Base-by-base conservation (phyloP, 2,797 vertebrate genomes). In the Periparus ater region DNA sequence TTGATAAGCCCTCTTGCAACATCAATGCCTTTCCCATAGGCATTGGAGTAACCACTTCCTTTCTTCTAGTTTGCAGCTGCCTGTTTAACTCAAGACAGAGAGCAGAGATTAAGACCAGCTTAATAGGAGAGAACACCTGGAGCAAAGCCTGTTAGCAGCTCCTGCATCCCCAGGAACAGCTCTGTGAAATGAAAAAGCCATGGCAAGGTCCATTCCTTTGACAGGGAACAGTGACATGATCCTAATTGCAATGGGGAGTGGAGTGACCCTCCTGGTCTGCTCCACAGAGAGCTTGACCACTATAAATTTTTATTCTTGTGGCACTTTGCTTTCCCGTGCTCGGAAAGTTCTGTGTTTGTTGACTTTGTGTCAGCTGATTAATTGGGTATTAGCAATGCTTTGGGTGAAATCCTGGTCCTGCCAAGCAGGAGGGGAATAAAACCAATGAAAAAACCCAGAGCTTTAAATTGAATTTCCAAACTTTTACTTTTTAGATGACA, bases 21-120 rank as follows among this genome's bases (percentile, higher is more conserved):
- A 96, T 96, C 96, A 97, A 84, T 95, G 96, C 78, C 85, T 95
- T 94, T 96, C 96, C 93, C 96, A 95, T 61, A 93, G 97, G 93
- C 89, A 88, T 4, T 86, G 94, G 95, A 91, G 85, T 93, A 96
- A 96, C 97, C 84, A 95, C 92, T 96, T 97, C 96, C 96, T 95
- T 95, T 97, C 88, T 96, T 91, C 94, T 93, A 96, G 77, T 96
- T 95, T 96, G 94, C 97, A 97, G 95, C 96, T 97, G 97, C 96
- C 96, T 96, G 77, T 91, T 96, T 91, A 96, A 90, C 94, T 96
- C 96, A 93, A 84, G 91, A 95, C 63, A 85, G 95, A 95, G 78
- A 94, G 48, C 67, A 93, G 92, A 89, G 89, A 97, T 97, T 96
- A 97, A 96, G 91, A 91, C 55, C 88, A 94, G 70, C n/a, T 97